Base-by-base conservation (phyloP, 2,888 invertebrate genomes). In the Herminia tarsipennalis region DNA sequence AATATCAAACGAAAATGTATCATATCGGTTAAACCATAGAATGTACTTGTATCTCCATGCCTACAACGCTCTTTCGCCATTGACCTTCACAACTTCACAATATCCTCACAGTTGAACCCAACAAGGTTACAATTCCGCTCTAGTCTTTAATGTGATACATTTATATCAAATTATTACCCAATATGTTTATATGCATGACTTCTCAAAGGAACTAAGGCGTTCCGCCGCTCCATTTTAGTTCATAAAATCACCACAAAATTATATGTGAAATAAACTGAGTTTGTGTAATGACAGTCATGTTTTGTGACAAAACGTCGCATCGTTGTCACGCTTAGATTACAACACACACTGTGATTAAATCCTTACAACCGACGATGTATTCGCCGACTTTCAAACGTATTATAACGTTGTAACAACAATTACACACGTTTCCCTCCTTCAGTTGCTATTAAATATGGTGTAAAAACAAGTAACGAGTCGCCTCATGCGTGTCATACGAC, bases 331-430 rank as follows among this genome's bases (percentile, higher is more conserved):
- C 49, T 60, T 42, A 59, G 57, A 42, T 64, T 53, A 49, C 65
- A 56, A 35, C 56, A 50, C 33, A 54, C 58, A 53, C 64, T 69
- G 66, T 70, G 67, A 81, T 81, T 78, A 78, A 67, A 73, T 68
- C 50, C 49, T 54, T 51, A 49, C 67, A 66, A 57, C 70, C 67
- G 56, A 63, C 71, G 62, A 69, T 67, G 57, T 65, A 40, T 71
- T 70, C 78, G 78, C 77, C 73, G 75, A 74, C 76, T 78, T 81
- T 76, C 78, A 79, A 78, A 78, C 71, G 58, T 69, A 72, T 73
- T 35, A 35, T 43, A 36, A 33, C 68, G 71, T 72, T 69, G 71
- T 65, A 57, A 66, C 62, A 69, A 73, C 76, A 78, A 84, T 81
- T 76, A 83, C 81, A 70, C 61, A 57, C 59, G 76, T 79, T 79